phyloP scores from a whole-genome alignment of 2,888 invertebrate species.

The Micropterix aruncella region DNA sequence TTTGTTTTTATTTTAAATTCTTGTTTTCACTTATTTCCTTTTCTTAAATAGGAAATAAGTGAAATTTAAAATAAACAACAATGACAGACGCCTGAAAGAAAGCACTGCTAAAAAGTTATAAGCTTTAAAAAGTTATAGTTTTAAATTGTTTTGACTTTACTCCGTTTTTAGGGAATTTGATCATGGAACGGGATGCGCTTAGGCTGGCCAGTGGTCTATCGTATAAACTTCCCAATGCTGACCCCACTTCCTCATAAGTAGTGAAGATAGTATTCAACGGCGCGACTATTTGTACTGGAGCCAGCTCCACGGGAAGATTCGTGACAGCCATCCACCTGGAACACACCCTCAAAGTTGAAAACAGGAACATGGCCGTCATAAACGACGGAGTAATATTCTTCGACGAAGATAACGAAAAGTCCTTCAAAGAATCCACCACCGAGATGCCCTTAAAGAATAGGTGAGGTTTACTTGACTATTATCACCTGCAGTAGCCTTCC shows the following conservation, averaged over 20 bases:
- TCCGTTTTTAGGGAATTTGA: conserved; percentile 15
- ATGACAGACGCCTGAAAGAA: too few relatives aligned
- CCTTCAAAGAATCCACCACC: not conserved
- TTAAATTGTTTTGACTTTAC: too few relatives aligned
- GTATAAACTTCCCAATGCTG: conserved; percentile 18
- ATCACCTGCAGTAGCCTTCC: not conserved
- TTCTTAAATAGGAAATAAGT: too few relatives aligned
- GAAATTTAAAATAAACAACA: too few relatives aligned
- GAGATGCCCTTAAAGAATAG: not conserved
- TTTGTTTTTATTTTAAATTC: too few relatives aligned
- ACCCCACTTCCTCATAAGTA: conserved; percentile 18
- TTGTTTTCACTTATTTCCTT: too few relatives aligned
- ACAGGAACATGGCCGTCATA: not conserved
- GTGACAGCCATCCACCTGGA: conserved; percentile 35
- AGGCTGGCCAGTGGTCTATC: conserved; percentile 17
- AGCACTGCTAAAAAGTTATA: too few relatives aligned
- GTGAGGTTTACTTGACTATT: not conserved
- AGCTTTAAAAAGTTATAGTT: too few relatives aligned
- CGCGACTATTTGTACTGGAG: conserved; percentile 16
- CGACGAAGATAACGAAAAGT: not conserved
- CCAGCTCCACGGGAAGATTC: conserved; percentile 16
- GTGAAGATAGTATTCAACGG: conserved; percentile 17
- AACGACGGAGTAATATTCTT: not conserved
- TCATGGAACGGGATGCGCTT: conserved; percentile 15
- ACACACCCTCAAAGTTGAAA: conserved; percentile 26